Percentiles rank a stretch among this genome's conserved stretches.
phyloP scores from a whole-genome alignment of 2,888 invertebrate species.

The Dendrolimus houi region DNA sequence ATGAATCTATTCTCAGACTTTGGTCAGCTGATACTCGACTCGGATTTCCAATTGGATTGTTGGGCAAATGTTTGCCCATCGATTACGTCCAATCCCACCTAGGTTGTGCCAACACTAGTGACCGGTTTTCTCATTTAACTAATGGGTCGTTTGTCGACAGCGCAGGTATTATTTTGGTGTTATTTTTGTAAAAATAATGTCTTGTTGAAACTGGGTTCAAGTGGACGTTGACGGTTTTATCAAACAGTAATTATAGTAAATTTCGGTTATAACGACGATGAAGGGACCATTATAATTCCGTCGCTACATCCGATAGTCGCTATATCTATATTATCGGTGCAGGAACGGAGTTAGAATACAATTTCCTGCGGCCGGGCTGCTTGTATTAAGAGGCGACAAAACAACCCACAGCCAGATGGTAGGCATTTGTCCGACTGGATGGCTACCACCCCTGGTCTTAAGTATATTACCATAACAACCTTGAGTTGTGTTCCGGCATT shows the following conservation, averaged over 20 bases:
- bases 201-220: background rate
- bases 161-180: background rate
- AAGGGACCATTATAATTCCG: no score
- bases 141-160: slow-evolving; percentile 15
- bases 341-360: no score
- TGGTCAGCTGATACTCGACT: background rate
- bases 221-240: background rate
- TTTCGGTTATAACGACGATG: no score
- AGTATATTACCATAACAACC: no score
- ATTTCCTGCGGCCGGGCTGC: no score
- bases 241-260: background rate
- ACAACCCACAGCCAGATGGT: no score
- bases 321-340: no score
- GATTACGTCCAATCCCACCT: slow-evolving; percentile 23
- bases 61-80: slow-evolving; percentile 25
- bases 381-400: no score
- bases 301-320: no score
- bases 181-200: background rate
- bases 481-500: no score
- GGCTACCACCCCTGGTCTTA: no score
- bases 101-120: slow-evolving; percentile 19
- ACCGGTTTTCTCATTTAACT: slow-evolving; percentile 15
- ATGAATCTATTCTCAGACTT: background rate
- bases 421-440: no score
- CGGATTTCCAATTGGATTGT: slow-evolving; percentile 11